Percentiles rank a stretch among this genome's conserved stretches.
These are phyloP conservation scores for Lontra canadensis DNA, from an alignment of 2,113 vertebrate species.

Conservation along the genomic window DNA sequence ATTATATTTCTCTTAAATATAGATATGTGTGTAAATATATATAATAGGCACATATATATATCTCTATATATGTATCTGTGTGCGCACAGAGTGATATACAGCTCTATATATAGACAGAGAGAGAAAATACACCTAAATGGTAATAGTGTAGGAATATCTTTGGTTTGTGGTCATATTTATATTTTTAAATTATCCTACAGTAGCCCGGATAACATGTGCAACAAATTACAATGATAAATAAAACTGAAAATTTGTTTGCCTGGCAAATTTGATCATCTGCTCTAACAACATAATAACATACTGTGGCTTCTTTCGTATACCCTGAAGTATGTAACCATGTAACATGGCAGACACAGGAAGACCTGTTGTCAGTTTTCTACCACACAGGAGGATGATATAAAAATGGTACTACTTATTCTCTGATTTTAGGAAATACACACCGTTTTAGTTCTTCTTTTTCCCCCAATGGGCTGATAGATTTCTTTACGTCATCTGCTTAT, in stretches of 20 bases:
- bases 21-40: not conserved
- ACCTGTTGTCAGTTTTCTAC: not conserved
- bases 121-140: not conserved
- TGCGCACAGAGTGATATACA: too few species aligned
- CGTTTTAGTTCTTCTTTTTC: not conserved
- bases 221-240: not conserved
- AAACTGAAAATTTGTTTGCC: not conserved
- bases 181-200: not conserved
- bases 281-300: not conserved
- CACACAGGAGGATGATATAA: not conserved
- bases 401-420: not conserved
- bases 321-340: not conserved
- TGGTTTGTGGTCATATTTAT: not conserved
- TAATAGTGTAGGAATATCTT: not conserved
- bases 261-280: not conserved
- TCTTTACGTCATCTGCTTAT: not conserved
- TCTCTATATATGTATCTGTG: not conserved
- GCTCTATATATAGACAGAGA: not conserved
- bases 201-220: not conserved
- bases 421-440: not conserved
- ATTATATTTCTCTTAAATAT: not conserved
- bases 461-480: not conserved
- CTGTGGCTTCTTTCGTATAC: not conserved
- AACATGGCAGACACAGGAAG: not conserved
- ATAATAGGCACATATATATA: not conserved